A percentile compares a stretch with the other conserved stretches of the same genome.
These are phyloP conservation scores for Yasuhikotakia modesta DNA, from an alignment of 2,797 vertebrate genomes.

Conservation along the genomic window DNA sequence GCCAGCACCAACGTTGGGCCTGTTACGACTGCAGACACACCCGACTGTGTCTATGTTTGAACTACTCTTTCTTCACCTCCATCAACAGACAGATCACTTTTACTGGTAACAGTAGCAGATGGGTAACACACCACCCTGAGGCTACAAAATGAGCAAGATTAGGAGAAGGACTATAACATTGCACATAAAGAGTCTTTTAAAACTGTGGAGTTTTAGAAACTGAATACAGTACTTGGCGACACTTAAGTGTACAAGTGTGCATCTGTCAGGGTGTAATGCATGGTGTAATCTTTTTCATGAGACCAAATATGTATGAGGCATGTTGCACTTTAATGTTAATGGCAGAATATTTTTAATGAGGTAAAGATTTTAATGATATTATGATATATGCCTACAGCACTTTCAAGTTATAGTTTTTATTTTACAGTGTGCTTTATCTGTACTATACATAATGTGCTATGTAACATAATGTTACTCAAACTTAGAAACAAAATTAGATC, in stretches of 20 bases:
- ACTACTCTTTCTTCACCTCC: conserved; percentile 34
- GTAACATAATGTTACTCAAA: not conserved
- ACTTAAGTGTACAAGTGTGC: conserved; percentile 23
- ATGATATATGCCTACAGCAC: not conserved
- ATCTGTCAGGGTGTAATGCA: conserved; percentile 44
- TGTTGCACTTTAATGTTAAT: not conserved
- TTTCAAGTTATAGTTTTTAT: too few relatives aligned
- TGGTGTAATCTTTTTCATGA: conserved; percentile 23
- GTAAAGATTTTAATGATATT: not conserved
- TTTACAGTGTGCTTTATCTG: too few relatives aligned
- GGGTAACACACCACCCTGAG: conserved; percentile 47
- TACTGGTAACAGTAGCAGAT: conserved; percentile 59
- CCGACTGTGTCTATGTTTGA: conserved; percentile 38
- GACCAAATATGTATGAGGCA: not conserved
- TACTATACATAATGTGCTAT: too few relatives aligned
- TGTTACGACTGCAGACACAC: conserved; percentile 22
- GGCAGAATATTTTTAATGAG: not conserved
- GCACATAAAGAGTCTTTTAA: conserved; percentile 55
- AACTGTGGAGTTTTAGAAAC: conserved; percentile 51
- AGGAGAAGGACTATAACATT: conserved; percentile 34
- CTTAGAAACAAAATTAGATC: too few relatives aligned
- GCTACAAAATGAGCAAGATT: conserved; percentile 37
- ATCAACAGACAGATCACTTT: conserved; percentile 52
- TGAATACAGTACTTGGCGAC: conserved; percentile 58
- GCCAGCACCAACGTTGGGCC: conserved; percentile 43